These are phyloP conservation scores for Macaca nemestrina DNA, from an alignment of 2,113 vertebrate species.

Conservation along the genomic window DNA sequence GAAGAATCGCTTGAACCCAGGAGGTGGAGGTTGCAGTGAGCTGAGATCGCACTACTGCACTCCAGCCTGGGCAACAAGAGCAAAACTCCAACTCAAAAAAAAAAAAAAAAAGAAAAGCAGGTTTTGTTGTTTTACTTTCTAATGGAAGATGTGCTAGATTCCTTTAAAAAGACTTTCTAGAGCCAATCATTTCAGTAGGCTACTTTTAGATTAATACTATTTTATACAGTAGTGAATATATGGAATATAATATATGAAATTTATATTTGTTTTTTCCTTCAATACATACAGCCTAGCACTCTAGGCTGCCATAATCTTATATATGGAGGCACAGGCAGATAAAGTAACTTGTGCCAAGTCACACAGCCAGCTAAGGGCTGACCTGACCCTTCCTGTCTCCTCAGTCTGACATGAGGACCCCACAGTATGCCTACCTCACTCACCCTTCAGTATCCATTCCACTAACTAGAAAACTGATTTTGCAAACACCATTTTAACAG, in stretches of 20 bases:
- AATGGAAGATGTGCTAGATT: neutral
- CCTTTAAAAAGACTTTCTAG: neutral
- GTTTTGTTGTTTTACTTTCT: neutral
- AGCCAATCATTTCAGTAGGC: neutral
- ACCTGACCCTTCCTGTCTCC: neutral
- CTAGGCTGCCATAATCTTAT: neutral
- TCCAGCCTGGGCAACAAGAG: too few species aligned
- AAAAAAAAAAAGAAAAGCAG: neutral
- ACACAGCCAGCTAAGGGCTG: neutral
- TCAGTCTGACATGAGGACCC: neutral
- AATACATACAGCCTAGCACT: neutral
- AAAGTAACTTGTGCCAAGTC: neutral
- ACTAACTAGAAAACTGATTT: neutral
- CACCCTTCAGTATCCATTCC: neutral
- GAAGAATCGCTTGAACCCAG: too few species aligned
- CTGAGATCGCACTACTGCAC: too few species aligned
- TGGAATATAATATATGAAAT: neutral
- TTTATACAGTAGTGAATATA: neutral
- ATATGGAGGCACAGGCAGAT: neutral
- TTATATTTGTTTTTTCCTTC: neutral
- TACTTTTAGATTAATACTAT: neutral
- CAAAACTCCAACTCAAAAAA: too few species aligned
- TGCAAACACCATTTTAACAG: neutral
- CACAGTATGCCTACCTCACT: neutral
- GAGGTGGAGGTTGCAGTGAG: too few species aligned